phyloP scores from a whole-genome alignment of 2,797 vertebrate genomes.

The Sciaenops ocellatus region DNA sequence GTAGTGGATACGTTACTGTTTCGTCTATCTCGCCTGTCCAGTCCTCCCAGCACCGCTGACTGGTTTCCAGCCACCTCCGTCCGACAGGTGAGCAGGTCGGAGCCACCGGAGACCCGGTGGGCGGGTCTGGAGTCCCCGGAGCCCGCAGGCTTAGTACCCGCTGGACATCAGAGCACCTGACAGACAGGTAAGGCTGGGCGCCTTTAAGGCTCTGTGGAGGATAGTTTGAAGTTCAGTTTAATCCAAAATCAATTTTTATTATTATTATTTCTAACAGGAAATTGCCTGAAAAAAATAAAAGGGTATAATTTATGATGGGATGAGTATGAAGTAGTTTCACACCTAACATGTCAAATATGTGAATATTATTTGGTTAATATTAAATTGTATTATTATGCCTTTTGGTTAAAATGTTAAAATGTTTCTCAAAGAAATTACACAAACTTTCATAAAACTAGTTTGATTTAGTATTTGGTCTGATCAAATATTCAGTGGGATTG shows the following conservation, averaged over 20 bases:
- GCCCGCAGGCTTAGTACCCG: constrained; percentile 31
- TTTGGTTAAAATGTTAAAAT: background rate
- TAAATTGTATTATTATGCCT: background rate
- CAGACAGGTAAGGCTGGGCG: constrained; percentile 63
- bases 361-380: background rate
- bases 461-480: background rate
- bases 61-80: constrained; percentile 36
- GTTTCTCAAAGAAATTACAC: background rate
- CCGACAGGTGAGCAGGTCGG: constrained; percentile 54
- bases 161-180: constrained; percentile 61
- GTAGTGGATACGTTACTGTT: constrained; percentile 31
- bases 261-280: background rate
- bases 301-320: too few species aligned
- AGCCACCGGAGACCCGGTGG: constrained; percentile 52
- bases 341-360: too few species aligned
- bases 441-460: background rate
- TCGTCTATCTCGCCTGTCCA: constrained; percentile 37
- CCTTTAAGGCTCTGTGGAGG: background rate
- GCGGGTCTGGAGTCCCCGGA: constrained; percentile 56
- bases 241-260: too few species aligned
- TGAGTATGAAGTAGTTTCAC: background rate
- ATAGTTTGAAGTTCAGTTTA: background rate
- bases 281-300: background rate
- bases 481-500: background rate
- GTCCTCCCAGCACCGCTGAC: constrained; percentile 37